A percentile compares a stretch with the other conserved stretches of the same genome.
phyloP scores from a whole-genome alignment of 1,140 invertebrate species.

The Maniola jurtina region DNA sequence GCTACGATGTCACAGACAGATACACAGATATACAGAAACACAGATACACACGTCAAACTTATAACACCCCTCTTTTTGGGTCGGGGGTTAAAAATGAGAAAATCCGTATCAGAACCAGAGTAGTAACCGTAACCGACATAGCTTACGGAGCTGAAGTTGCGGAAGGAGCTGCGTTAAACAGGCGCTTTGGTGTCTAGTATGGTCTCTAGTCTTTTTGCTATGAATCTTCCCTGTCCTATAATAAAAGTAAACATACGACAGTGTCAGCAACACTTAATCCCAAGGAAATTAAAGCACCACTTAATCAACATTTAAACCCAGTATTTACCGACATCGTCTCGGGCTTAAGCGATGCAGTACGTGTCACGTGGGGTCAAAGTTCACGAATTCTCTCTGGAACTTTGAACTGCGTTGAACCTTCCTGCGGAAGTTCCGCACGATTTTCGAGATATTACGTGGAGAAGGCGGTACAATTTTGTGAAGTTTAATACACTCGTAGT shows the following conservation, averaged over 20 bases:
- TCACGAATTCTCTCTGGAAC: conserved; percentile 25
- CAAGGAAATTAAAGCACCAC: conserved; percentile 2
- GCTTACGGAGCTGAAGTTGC: too few relatives aligned
- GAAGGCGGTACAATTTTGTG: not conserved
- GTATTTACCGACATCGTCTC: conserved; percentile 12
- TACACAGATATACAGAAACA: too few relatives aligned
- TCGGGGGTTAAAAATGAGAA: too few relatives aligned
- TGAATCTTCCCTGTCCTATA: not conserved
- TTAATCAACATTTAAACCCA: conserved; percentile 9
- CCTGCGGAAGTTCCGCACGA: conserved; percentile 12
- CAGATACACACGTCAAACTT: too few relatives aligned
- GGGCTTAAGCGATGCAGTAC: conserved; percentile 26
- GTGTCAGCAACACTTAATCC: conserved; percentile 1
- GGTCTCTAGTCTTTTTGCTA: too few relatives aligned
- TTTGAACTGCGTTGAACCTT: conserved; percentile 27
- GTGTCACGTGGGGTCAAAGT: conserved; percentile 39
- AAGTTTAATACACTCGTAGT: not conserved
- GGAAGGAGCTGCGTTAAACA: too few relatives aligned
- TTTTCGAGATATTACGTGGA: not conserved
- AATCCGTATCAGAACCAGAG: too few relatives aligned
- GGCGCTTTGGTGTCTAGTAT: too few relatives aligned
- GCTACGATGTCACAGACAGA: too few relatives aligned
- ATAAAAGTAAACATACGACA: not conserved
- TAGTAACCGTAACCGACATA: too few relatives aligned
- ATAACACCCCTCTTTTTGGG: too few relatives aligned